Base-by-base conservation (phyloP, 2,888 invertebrate species). In the Xanthia icteritia region DNA sequence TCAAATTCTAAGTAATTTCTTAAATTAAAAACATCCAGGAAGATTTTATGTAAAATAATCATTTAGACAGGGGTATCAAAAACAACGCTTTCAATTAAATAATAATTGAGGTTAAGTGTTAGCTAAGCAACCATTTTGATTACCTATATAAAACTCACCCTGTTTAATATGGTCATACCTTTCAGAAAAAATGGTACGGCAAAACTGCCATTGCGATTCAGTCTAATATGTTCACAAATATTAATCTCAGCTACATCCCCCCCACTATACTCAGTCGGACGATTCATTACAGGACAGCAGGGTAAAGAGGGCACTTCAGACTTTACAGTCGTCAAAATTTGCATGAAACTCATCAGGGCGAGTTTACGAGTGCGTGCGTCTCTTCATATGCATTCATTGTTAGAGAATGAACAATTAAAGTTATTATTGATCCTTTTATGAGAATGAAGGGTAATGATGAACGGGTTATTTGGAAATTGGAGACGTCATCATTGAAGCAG, bases 301-400 rank as follows among this genome's bases (percentile, higher is more conserved):
- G 89, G 87, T 77, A 89, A 80, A 90, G 88, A 85, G 89, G 90
- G 87, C 76, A 89, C 87, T 90, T 89, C 86, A 89, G 86, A 87
- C 80, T 91, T 89, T 88, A 91, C 89, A 86, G 80, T 82, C 89
- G 80, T 84, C 84, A 86, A 89, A 89, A 92, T 92, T 92, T 92
- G 92, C 92, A 92, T 92, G 88, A 89, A 92, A 89, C 89, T 92
- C 91, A 92, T 92, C 91, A 82, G 86, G 86, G 86, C 23, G 78
- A 77, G 75, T 92, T 92, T 92, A 92, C 86, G 91, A 91, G 89
- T 79, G 69, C 66, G 65, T 77, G 74, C 77, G 85, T 85, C 83
- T 89, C 89, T 89, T 89, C 84, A 79, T 88, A 89, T 90, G 85
- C 87, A 84, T 89, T 89, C 83, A 88, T 86, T 87, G 88, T 66